These are phyloP conservation scores for Itoplectis maculator DNA, from an alignment of 2,888 invertebrate genomes.

Conservation along the genomic window DNA sequence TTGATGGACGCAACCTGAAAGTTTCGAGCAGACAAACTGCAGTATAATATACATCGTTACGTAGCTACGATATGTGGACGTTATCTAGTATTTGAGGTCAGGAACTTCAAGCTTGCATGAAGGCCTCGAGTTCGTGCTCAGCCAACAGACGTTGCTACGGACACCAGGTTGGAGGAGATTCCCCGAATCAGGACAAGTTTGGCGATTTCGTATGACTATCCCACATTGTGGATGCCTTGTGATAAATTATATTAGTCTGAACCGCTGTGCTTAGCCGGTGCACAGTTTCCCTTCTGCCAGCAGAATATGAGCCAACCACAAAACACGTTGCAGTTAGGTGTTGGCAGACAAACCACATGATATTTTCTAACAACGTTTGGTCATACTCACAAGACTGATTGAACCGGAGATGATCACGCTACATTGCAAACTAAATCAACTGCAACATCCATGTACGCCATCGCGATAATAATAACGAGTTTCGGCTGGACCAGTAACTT, in stretches of 20 bases:
- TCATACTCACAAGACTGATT: not conserved
- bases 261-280: not conserved
- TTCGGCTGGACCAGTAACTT: not conserved
- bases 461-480: not conserved
- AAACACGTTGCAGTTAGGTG: conserved; percentile 36
- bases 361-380: conserved; percentile 16
- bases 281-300: conserved; percentile 37
- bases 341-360: not conserved
- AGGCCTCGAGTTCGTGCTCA: conserved; percentile 29
- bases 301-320: not conserved
- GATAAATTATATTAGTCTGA: conserved; percentile 37
- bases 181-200: conserved; percentile 7
- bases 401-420: not conserved
- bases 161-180: conserved; percentile 42
- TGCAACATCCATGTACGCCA: no score
- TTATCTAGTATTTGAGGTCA: conserved; percentile 36
- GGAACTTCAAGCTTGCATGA: conserved; percentile 39
- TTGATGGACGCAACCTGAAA: conserved; percentile 47
- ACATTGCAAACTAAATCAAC: no score
- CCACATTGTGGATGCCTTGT: conserved; percentile 35
- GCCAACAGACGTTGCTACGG: conserved; percentile 11
- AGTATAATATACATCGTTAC: conserved; percentile 29
- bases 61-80: conserved; percentile 18
- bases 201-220: not conserved
- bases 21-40: conserved; percentile 28